These are phyloP conservation scores for Ceratothoa steindachneri DNA, from an alignment of 2,888 invertebrate genomes.

Conservation along the genomic window DNA sequence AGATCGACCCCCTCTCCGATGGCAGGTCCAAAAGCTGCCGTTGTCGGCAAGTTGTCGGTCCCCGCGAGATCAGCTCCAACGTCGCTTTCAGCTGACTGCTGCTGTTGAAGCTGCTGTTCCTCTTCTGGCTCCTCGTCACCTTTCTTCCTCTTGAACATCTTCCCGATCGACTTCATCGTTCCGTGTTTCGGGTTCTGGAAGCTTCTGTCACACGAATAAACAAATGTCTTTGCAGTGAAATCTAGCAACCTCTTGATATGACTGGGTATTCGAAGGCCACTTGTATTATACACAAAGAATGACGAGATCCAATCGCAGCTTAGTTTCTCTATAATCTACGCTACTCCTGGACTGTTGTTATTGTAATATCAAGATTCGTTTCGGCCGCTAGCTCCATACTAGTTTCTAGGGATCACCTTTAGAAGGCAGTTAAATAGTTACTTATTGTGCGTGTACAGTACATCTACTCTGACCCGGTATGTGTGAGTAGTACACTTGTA, in stretches of 20 bases:
- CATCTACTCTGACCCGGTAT: too few relatives aligned
- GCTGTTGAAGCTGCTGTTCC: constrained; percentile 38
- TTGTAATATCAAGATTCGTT: too few relatives aligned
- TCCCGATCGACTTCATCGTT: constrained; percentile 31
- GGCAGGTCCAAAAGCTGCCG: constrained; percentile 30
- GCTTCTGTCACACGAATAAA: background rate
- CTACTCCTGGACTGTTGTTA: too few relatives aligned
- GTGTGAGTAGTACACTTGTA: too few relatives aligned
- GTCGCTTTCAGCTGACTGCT: constrained; percentile 40
- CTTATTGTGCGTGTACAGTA: too few relatives aligned
- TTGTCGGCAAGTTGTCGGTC: constrained; percentile 7
- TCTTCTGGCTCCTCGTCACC: constrained; percentile 39
- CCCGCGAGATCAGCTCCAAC: constrained; percentile 23
- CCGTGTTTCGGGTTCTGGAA: background rate
- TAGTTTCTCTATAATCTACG: too few relatives aligned
- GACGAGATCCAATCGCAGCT: background rate
- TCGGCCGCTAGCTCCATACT: too few relatives aligned
- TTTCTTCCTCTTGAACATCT: constrained; percentile 39
- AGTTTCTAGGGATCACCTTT: too few relatives aligned
- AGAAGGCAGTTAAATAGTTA: too few relatives aligned
- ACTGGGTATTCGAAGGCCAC: background rate
- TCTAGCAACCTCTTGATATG: background rate
- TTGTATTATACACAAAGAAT: background rate
- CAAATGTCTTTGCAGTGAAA: background rate
- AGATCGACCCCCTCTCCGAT: constrained; percentile 42